A percentile compares a stretch with the other conserved stretches of the same genome.
phyloP scores from a whole-genome alignment of 2,797 vertebrate species.

The Argya squamiceps region DNA sequence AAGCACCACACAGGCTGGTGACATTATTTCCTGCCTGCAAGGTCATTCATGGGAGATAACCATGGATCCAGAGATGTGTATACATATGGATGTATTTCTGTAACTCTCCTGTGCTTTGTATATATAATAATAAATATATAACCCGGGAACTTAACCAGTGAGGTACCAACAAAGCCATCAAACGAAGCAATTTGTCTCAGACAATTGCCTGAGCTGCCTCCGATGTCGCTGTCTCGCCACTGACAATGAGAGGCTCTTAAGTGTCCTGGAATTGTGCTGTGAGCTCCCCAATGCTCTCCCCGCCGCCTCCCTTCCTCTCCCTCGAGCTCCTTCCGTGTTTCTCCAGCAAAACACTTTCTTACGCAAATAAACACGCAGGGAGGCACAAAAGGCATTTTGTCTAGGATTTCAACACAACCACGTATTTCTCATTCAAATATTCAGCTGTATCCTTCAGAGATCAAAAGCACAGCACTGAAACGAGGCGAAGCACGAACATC shows the following conservation, averaged over 20 bases:
- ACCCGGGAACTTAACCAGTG: slow-evolving; percentile 16
- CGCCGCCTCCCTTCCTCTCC: background rate
- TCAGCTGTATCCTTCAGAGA: slow-evolving; percentile 26
- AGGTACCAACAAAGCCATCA: background rate
- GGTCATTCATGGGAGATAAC: background rate
- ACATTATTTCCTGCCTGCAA: background rate
- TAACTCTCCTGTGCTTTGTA: background rate
- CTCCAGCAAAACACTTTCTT: slow-evolving; percentile 32
- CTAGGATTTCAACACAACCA: slow-evolving; percentile 4
- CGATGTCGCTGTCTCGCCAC: background rate
- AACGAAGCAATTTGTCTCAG: slow-evolving; percentile 5
- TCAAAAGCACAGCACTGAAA: background rate
- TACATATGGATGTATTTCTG: background rate
- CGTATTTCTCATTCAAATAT: slow-evolving; percentile 25
- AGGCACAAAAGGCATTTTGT: slow-evolving; percentile 48
- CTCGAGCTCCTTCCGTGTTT: slow-evolving; percentile 1
- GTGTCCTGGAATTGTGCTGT: background rate
- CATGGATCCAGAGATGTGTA: background rate
- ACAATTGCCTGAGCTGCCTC: slow-evolving; percentile 23
- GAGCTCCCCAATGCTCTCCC: background rate
- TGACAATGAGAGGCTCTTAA: slow-evolving; percentile 32
- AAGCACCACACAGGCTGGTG: background rate
- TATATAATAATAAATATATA: background rate
- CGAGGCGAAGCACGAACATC: background rate
- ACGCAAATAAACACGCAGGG: slow-evolving; percentile 45